Percentiles rank a stretch among this genome's conserved stretches.
Evolutionary conservation across 2,888 invertebrate genomes (phyloP).

Genomic region (Lochmaea crataegi): DNA sequence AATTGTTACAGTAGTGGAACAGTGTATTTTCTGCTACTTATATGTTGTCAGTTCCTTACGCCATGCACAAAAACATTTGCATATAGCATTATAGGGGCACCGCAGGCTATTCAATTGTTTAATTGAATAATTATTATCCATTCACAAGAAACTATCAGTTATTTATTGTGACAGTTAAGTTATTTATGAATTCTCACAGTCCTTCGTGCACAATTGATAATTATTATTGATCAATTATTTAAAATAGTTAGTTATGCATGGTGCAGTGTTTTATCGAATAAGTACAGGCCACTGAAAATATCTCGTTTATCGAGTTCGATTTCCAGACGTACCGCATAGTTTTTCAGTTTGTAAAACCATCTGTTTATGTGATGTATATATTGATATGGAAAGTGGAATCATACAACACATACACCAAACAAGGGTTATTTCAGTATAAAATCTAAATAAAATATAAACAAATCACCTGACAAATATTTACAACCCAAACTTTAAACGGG

Average conservation of each 20-base stretch:
- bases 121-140: slow-evolving; percentile 47
- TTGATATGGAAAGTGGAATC: too few relatives aligned
- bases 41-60: slow-evolving; percentile 23
- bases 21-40: slow-evolving; percentile 30
- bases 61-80: slow-evolving; percentile 30
- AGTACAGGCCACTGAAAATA: too few relatives aligned
- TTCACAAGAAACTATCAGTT: slow-evolving; percentile 42
- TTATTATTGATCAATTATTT: neutral
- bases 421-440: too few relatives aligned
- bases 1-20: slow-evolving; percentile 28
- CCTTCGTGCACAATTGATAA: slow-evolving; percentile 1
- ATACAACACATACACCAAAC: too few relatives aligned
- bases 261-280: too few relatives aligned
- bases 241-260: neutral
- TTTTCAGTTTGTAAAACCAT: too few relatives aligned
- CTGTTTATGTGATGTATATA: too few relatives aligned
- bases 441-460: too few relatives aligned
- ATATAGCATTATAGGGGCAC: slow-evolving; percentile 44
- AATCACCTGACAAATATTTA: too few relatives aligned
- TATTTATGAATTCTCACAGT: slow-evolving; percentile 35
- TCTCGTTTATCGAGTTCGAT: too few relatives aligned
- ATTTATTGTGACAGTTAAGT: slow-evolving; percentile 41
- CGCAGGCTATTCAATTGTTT: slow-evolving; percentile 40
- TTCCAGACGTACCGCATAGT: too few relatives aligned
- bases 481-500: too few relatives aligned